Evolutionary conservation across 2,888 invertebrate species (phyloP).

Genomic region (Epistrophe eligans): DNA sequence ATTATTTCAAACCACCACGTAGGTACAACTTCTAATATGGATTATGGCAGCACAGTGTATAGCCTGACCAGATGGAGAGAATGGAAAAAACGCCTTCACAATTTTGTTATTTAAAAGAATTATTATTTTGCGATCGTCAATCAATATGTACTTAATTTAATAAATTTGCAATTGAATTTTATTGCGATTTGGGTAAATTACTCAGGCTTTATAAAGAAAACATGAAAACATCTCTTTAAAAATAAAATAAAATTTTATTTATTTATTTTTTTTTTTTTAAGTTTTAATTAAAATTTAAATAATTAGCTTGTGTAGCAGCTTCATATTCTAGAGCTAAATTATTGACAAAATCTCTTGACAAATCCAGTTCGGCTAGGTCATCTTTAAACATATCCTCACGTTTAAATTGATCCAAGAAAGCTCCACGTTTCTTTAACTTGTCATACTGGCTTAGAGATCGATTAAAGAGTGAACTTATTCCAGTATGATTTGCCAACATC

Average conservation of each 20-base stretch:
- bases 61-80: conserved; percentile 5
- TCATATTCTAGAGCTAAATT: conserved; percentile 97
- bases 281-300: conserved; percentile 86
- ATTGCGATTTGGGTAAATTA: background rate
- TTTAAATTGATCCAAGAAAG: conserved; percentile 98
- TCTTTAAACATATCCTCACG: conserved; percentile 98
- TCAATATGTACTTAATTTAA: background rate
- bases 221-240: background rate
- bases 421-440: conserved; percentile 96
- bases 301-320: conserved; percentile 96
- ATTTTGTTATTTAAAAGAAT: background rate
- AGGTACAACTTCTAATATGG: background rate
- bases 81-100: conserved; percentile 4
- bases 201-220: too few species aligned
- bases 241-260: too few species aligned
- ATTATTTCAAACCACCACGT: conserved; percentile 1
- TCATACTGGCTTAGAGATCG: conserved; percentile 96
- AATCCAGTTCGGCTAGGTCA: conserved; percentile 95
- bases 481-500: conserved; percentile 99
- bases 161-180: background rate
- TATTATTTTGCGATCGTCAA: background rate
- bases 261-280: conserved; percentile 20
- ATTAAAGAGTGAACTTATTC: conserved; percentile 97
- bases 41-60: background rate
- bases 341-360: conserved; percentile 95